Conservation (phyloP, 35 echinoderm and acorn worm genomes). For the Nesometra sesokonis region DNA sequence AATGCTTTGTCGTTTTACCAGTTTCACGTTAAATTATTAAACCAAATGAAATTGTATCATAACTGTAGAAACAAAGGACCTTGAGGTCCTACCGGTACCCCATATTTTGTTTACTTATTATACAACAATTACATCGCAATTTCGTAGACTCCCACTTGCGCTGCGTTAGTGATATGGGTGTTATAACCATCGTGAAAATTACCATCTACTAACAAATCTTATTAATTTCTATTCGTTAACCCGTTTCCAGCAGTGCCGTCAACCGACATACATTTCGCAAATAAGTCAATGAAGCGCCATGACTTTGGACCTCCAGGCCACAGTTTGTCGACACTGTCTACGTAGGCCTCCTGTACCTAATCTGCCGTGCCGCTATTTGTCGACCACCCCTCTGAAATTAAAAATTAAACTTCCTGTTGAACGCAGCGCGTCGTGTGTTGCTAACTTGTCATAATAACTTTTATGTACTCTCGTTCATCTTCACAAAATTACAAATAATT, state of each 20-base stretch:
- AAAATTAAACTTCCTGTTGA: not conserved
- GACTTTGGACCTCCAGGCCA: not conserved
- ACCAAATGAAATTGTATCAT: too few relatives aligned
- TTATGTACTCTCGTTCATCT: not conserved
- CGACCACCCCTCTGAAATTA: not conserved
- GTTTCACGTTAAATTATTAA: too few relatives aligned
- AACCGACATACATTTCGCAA: not conserved
- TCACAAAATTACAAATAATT: not conserved
- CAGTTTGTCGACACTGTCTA: not conserved
- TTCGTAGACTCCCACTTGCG: not conserved
- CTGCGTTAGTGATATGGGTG: not conserved
- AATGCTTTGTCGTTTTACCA: too few relatives aligned
- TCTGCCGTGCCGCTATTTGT: not conserved
- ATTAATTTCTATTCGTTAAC: slow-evolving; percentile 1
- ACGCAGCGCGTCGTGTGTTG: not conserved
- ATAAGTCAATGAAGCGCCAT: not conserved
- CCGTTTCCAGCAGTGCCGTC: not conserved
- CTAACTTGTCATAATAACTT: not conserved
- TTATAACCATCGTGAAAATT: not conserved
- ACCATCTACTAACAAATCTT: not conserved
- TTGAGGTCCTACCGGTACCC: too few relatives aligned
- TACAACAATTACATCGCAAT: not conserved
- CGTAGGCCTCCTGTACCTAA: not conserved
- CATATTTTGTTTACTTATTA: too few relatives aligned
- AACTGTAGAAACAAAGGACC: too few relatives aligned